Evolutionary conservation across 2,797 vertebrate species (phyloP).

Genomic region (Falco naumanni): DNA sequence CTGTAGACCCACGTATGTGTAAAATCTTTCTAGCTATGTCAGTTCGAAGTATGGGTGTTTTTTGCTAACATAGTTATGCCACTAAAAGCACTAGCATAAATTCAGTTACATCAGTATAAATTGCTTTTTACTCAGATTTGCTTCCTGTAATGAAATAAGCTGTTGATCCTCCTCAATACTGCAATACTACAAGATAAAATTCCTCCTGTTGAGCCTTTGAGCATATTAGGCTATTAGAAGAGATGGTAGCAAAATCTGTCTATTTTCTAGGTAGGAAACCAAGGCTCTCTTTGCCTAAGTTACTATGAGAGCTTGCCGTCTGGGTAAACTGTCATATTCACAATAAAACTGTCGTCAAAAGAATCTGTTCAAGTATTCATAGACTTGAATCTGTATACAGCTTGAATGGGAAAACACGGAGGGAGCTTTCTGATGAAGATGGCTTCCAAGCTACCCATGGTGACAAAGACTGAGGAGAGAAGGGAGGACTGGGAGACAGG

Average conservation of each 20-base stretch:
- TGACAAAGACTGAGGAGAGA: neutral
- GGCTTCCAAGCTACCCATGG: neutral
- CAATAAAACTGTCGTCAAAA: neutral
- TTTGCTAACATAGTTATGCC: neutral
- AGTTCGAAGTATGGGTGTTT: neutral
- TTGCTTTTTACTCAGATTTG: neutral
- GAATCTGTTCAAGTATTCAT: neutral
- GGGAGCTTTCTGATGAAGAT: neutral
- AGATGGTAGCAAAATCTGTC: neutral
- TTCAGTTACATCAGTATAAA: neutral
- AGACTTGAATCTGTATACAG: neutral
- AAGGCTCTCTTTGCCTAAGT: neutral
- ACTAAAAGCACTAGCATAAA: neutral
- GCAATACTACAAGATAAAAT: neutral
- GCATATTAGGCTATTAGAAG: neutral
- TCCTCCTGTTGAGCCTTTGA: neutral
- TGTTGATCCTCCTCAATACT: neutral
- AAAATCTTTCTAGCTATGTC: neutral
- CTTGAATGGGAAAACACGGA: neutral
- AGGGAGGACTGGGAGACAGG: neutral
- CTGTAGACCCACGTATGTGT: neutral
- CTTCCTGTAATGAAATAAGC: neutral
- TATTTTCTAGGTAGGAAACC: neutral
- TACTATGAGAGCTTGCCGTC: fast-evolving
- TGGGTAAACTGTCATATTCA: neutral